Conservation (phyloP, 1,140 invertebrate species). For the Penaeus indicus region DNA sequence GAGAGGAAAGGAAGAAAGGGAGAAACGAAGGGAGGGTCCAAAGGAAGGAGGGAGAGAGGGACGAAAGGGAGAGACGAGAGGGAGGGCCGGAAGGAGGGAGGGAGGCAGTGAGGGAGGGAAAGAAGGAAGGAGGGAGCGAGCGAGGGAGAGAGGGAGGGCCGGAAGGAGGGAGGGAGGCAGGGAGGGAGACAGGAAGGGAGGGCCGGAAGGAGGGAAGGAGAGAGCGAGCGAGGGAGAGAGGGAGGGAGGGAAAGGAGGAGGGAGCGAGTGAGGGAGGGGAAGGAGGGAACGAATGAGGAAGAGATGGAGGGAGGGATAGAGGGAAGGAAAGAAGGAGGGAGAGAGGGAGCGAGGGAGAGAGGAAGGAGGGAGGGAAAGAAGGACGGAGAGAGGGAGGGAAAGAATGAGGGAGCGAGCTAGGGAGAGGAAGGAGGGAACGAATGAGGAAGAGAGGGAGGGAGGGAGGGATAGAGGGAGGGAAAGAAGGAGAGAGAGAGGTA, state of each 20-base stretch:
- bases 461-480: neutral
- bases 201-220: neutral
- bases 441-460: neutral
- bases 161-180: neutral
- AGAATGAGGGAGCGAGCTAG: neutral
- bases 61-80: no score
- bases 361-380: neutral
- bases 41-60: no score
- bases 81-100: no score
- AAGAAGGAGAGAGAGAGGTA: neutral
- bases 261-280: neutral
- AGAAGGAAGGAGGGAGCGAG: no score
- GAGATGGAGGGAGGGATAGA: neutral
- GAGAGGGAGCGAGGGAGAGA: neutral
- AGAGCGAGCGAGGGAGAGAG: conserved; percentile 10
- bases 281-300: neutral
- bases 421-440: neutral
- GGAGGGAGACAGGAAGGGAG: neutral
- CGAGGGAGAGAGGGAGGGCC: no score
- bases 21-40: no score
- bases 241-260: neutral
- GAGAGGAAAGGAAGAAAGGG: no score
- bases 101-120: no score
- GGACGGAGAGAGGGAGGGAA: neutral
- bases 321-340: neutral